Evolutionary conservation across 2,888 invertebrate genomes (phyloP).

Genomic region (Allophyes oxyacanthae): DNA sequence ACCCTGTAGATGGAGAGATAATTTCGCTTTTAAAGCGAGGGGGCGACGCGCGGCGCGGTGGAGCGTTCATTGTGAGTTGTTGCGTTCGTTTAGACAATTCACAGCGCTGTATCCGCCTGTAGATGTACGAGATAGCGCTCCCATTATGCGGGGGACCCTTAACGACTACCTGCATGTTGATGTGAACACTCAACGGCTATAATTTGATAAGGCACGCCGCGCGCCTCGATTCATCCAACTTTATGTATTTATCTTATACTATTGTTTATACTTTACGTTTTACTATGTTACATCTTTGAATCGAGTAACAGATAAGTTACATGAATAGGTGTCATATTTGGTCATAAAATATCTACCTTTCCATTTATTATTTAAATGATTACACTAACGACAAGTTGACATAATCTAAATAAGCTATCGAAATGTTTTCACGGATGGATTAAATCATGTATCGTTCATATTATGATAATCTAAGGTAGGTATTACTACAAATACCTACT

Average conservation of each 20-base stretch:
- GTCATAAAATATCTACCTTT: constrained; percentile 10
- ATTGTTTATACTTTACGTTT: constrained; percentile 42
- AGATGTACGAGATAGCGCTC: constrained; percentile 79
- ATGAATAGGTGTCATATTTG: constrained; percentile 12
- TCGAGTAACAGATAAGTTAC: constrained; percentile 33
- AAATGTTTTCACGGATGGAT: constrained; percentile 27
- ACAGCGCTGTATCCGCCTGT: constrained; percentile 74
- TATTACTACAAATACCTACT: constrained; percentile 15
- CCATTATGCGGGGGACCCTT: constrained; percentile 77
- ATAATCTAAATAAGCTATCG: constrained; percentile 24
- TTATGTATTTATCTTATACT: constrained; percentile 5
- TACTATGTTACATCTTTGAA: constrained; percentile 40
- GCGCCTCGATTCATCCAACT: constrained; percentile 23
- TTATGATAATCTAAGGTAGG: constrained; percentile 24
- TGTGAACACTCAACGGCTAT: constrained; percentile 74
- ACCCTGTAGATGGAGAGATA: constrained; percentile 86
- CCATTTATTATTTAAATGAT: constrained; percentile 26
- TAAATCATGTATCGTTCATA: constrained; percentile 32
- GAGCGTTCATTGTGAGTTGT: constrained; percentile 80
- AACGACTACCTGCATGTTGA: constrained; percentile 73
- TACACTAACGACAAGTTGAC: constrained; percentile 27
- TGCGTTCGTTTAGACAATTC: constrained; percentile 85
- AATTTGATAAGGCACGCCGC: constrained; percentile 76
- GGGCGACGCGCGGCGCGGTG: constrained; percentile 66
- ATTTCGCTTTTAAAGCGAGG: constrained; percentile 83